Percentiles rank a stretch among this genome's conserved stretches.
These are phyloP conservation scores for Yoshiicerus persimilis DNA, from an alignment of 1,140 invertebrate species.

Conservation along the genomic window DNA sequence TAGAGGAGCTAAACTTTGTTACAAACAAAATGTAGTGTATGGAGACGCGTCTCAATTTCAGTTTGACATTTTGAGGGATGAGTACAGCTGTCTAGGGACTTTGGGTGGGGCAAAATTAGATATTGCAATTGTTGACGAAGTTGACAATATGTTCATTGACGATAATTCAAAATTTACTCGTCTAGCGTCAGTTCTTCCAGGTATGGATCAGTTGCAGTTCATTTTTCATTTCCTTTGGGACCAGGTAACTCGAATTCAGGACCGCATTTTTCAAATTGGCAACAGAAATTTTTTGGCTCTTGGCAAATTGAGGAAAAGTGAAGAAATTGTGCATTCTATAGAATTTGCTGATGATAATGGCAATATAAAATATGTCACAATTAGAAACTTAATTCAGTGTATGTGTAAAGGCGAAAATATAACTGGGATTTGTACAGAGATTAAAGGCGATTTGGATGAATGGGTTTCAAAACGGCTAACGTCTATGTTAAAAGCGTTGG, in stretches of 20 bases:
- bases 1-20: conserved; percentile 13
- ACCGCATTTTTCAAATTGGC: neutral
- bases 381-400: no score
- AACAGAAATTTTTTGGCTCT: neutral
- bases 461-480: neutral
- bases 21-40: conserved; percentile 26
- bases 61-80: conserved; percentile 35
- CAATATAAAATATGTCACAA: no score
- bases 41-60: conserved; percentile 36
- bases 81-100: conserved; percentile 30
- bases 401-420: neutral
- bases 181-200: conserved; percentile 24
- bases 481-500: neutral
- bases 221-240: conserved; percentile 36
- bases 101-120: neutral
- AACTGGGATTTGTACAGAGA: neutral
- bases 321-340: no score
- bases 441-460: neutral
- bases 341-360: no score
- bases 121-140: conserved; percentile 35
- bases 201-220: conserved; percentile 34
- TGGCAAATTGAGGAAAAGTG: neutral
- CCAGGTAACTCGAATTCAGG: neutral
- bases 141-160: conserved; percentile 41
- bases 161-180: conserved; percentile 25